Evolutionary conservation across 2,888 invertebrate genomes (phyloP), one percentile per base, ranked within the genome.

Genomic region (Cheilosia grossa): DNA sequence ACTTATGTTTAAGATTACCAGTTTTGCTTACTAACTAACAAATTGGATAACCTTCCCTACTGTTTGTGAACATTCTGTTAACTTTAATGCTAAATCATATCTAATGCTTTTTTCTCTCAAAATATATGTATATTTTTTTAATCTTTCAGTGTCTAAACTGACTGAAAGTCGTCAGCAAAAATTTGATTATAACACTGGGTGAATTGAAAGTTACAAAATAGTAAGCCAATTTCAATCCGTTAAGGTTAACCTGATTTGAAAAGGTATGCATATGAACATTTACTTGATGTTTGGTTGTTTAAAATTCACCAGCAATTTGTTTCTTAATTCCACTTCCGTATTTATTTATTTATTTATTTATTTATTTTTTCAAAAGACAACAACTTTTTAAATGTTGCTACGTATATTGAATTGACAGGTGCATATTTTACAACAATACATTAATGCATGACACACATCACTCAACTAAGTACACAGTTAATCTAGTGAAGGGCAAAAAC

Each of bases 81-180:
- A 53, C 10, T 40, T 19, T 3, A 66, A 63, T n/a, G 13, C 21
- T 44, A 19, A 56, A 21, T 56, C 33, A 24, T 56, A 56, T 44
- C 56, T 69, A 54, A 67, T 63, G 44, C 42, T 42, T 47, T 49
- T 63, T 75, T 75, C 27, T 63, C 58, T 53, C 56, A 58, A 30
- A 42, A 54, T 67, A 30, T 58, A 27, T 27, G 27, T 27, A 27
- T 27, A 6, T 17, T 37, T 67, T 67, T 74, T 69, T 64, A 74
- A 74, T 66, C 58, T 83, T 85, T 75, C 83, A 85, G 83, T 85
- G 74, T 80, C 66, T 53, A 80, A 83, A 80, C 83, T 83, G 79
- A 80, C 80, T 47, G 49, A 80, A 79, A 83, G 74, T 80, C 83
- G 83, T 83, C 80, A 83, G 80, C 64, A 69, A 82, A 77, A 58